A percentile compares a stretch with the other conserved stretches of the same genome.
Evolutionary conservation across 2,888 invertebrate genomes (phyloP).

Genomic region (Leptopterna dolabrata): DNA sequence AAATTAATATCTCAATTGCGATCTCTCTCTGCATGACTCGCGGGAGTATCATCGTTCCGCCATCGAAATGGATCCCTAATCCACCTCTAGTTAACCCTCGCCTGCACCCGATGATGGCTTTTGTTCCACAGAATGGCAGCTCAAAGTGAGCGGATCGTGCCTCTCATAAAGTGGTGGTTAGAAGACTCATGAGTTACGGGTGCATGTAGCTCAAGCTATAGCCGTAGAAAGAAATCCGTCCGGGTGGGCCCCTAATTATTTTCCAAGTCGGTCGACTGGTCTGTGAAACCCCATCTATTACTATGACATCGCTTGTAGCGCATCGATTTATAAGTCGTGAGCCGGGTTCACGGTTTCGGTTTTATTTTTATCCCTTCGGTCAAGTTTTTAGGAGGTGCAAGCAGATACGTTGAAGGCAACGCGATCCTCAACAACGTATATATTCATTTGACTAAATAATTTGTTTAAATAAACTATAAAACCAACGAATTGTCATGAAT

Average conservation of each 20-base stretch:
- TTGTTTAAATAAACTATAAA: too few relatives aligned
- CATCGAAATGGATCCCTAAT: background rate
- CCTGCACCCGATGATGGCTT: background rate
- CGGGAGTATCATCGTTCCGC: background rate
- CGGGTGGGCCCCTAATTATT: slow-evolving; percentile 42
- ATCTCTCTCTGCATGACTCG: background rate
- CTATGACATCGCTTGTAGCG: slow-evolving; percentile 2
- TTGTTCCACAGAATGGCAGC: background rate
- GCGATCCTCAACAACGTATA: background rate
- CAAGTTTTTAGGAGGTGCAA: background rate
- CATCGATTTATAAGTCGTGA: slow-evolving; percentile 3
- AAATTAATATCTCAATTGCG: background rate
- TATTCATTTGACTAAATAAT: background rate
- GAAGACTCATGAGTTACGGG: background rate
- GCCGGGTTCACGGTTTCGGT: background rate
- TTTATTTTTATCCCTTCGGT: background rate
- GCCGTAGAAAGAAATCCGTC: slow-evolving; percentile 30
- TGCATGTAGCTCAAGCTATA: background rate
- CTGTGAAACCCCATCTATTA: slow-evolving; percentile 2
- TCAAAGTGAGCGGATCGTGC: slow-evolving; percentile 4
- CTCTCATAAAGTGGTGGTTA: background rate
- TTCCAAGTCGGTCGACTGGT: slow-evolving; percentile 29
- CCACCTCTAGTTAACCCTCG: background rate
- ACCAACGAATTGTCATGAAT: too few relatives aligned
- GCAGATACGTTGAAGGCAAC: background rate